Evolutionary conservation across 2,113 vertebrate genomes (phyloP).

Genomic region (Ameiurus melas): DNA sequence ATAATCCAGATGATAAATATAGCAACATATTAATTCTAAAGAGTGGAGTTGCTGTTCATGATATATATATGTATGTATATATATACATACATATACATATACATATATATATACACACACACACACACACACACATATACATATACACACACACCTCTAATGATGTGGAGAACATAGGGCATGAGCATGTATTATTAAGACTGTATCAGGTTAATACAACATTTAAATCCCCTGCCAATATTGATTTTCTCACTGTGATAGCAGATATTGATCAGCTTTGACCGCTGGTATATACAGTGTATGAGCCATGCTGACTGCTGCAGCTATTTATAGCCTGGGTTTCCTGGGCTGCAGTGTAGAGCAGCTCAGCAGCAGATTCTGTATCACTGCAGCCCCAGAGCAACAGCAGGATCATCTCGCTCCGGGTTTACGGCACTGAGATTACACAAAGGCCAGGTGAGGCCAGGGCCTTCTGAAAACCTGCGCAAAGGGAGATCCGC

Average conservation of each 20-base stretch:
- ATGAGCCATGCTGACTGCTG: slow-evolving; percentile 36
- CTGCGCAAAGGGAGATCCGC: neutral
- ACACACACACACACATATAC: too few relatives aligned
- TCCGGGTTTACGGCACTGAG: neutral
- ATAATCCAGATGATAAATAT: neutral
- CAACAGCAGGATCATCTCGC: slow-evolving; percentile 33
- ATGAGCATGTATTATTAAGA: neutral
- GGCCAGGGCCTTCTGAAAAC: neutral
- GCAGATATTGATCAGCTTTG: slow-evolving; percentile 40
- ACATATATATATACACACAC: too few relatives aligned
- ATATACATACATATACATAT: too few relatives aligned
- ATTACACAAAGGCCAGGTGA: slow-evolving; percentile 15
- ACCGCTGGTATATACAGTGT: slow-evolving; percentile 33
- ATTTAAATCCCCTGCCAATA: slow-evolving; percentile 30
- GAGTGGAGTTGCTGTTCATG: neutral
- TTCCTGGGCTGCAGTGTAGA: slow-evolving; percentile 26
- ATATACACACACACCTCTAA: neutral
- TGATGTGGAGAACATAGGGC: neutral
- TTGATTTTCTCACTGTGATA: slow-evolving; percentile 23
- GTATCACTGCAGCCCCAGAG: slow-evolving; percentile 37
- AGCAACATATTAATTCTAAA: neutral
- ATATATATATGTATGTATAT: too few relatives aligned
- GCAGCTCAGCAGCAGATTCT: slow-evolving; percentile 26
- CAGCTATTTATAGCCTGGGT: slow-evolving; percentile 45
- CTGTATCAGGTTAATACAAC: slow-evolving; percentile 15